Evolutionary conservation across 23 tunicate species (phyloP), one percentile per base, ranked within the genome.

Genomic region (Botrylloides violaceus): DNA sequence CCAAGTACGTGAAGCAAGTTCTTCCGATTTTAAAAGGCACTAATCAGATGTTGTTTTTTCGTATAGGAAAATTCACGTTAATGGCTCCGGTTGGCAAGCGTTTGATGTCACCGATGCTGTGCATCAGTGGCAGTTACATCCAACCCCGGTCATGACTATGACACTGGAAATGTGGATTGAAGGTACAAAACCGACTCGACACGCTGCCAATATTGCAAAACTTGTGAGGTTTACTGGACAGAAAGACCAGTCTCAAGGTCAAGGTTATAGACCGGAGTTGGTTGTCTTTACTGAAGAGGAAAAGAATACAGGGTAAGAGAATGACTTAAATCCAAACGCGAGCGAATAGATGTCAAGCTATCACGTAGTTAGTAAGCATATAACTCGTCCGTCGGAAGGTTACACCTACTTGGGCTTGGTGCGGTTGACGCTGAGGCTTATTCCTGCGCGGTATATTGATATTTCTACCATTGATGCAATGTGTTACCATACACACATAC

Each of bases 1-100:
- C 95, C 25, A 80, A 82, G 95, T 80, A 48, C 61, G 15, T 15
- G 15, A 43, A 43, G n/a, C n/a, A n/a, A n/a, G n/a, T n/a, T n/a
- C n/a, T n/a, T n/a, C 20, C n/a, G n/a, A 60, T 21, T 23, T 21
- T 60, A 60, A 20, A 0, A 21, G 27, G 65, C 0, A 21, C 25
- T 1, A 0, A 60, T 15, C 0, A 59, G 64, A 60, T 60, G 27
- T 23, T 20, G 28, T 60, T 18, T 38, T 65, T n/a, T 22, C 30
- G 34, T 59, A 19, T 59, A 87, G 95, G 71, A 63, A 77, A 74
- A 81, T 87, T 18, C 72, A 81, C 72, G 86, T 87, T 34, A 87
- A 87, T 73, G 86, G 81, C 21, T 87, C 95, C 36, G 95, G 95
- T 4, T 87, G 95, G 95, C 86, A 87, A 24, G 77, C 86, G 3